Conservation (phyloP, 2,113 vertebrate genomes). For the Echinops telfairi region DNA sequence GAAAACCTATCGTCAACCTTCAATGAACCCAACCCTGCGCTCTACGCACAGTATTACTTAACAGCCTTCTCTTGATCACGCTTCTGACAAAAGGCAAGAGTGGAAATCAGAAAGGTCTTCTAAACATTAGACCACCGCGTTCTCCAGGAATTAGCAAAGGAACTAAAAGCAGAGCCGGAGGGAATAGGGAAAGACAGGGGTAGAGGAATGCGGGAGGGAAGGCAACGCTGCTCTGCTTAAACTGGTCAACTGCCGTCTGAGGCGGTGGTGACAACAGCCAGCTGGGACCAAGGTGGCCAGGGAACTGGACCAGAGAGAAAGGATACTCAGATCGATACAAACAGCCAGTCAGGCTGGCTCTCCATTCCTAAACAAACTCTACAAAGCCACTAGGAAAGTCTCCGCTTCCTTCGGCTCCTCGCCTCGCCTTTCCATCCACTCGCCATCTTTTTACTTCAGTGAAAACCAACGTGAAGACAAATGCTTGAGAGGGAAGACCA, state of each 20-base stretch:
- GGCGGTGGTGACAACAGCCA: not conserved
- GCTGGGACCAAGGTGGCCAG: not conserved
- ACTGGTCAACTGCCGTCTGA: not conserved
- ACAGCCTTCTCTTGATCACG: not conserved
- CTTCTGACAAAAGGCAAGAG: conserved; percentile 17
- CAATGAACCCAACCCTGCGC: not conserved
- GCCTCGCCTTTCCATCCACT: not conserved
- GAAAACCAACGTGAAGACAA: not conserved
- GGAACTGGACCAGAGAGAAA: not conserved
- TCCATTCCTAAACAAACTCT: not conserved
- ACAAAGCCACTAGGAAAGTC: not conserved
- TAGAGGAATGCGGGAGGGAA: not conserved
- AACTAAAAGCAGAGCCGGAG: not conserved
- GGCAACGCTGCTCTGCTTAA: not conserved
- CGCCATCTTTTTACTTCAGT: not conserved
- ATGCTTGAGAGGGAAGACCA: not conserved
- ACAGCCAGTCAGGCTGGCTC: too few relatives aligned
- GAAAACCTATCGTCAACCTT: conserved; percentile 36
- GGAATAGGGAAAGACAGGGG: not conserved
- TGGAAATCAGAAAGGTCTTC: not conserved
- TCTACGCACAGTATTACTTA: not conserved
- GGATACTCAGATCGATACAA: too few relatives aligned
- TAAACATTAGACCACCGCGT: conserved; percentile 29
- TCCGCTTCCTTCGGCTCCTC: not conserved
- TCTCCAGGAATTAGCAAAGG: not conserved